Conservation (phyloP, 2,888 invertebrate genomes). For the Parnassius apollo region DNA sequence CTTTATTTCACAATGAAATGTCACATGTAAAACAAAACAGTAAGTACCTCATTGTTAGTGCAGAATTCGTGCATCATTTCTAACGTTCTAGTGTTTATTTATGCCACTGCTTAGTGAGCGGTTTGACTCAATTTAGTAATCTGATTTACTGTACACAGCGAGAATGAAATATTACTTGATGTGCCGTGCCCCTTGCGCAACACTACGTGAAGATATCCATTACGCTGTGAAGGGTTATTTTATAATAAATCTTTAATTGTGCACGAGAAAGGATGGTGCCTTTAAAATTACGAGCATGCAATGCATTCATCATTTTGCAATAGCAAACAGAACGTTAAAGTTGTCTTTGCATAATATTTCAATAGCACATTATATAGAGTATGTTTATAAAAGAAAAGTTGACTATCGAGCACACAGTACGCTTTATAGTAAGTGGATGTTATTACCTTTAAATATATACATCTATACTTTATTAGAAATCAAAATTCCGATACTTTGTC, state of each 20-base stretch:
- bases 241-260: conserved; percentile 29
- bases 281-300: conserved; percentile 12
- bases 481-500: too few species aligned
- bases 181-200: conserved; percentile 34
- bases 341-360: background rate
- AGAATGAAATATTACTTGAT: conserved; percentile 43
- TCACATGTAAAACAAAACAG: conserved; percentile 11
- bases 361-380: too few species aligned
- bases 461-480: too few species aligned
- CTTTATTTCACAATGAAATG: background rate
- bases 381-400: too few species aligned
- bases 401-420: too few species aligned
- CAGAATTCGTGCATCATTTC: conserved; percentile 66
- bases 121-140: conserved; percentile 66
- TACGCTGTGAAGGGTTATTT: conserved; percentile 25
- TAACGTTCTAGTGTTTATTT: conserved; percentile 64
- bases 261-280: conserved; percentile 19
- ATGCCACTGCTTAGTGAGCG: conserved; percentile 60
- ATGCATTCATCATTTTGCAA: conserved; percentile 9
- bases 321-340: conserved; percentile 1
- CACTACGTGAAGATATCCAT: conserved; percentile 32
- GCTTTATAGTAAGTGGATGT: too few species aligned
- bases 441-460: too few species aligned
- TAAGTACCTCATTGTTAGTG: conserved; percentile 27
- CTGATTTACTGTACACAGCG: conserved; percentile 60